Evolutionary conservation across 2,113 vertebrate genomes (phyloP).

Genomic region (Amblyornis subalaris): DNA sequence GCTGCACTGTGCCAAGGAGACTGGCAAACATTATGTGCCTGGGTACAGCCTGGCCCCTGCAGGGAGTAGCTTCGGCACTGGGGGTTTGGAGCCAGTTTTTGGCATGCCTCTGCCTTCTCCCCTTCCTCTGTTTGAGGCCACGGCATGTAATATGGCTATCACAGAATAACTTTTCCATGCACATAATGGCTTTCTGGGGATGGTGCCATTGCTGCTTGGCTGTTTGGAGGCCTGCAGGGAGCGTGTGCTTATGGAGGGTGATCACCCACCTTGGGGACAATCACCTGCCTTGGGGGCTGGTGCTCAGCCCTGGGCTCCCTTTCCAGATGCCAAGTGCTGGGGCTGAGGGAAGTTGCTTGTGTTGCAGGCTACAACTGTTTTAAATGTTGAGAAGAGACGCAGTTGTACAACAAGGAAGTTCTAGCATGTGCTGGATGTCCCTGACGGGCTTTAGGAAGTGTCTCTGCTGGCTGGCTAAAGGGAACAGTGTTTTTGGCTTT

Average conservation of each 20-base stretch:
- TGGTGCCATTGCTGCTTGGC: fast-evolving
- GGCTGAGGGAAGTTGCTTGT: neutral
- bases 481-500: neutral
- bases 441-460: neutral
- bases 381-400: neutral
- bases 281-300: too few relatives aligned
- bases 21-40: neutral
- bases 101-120: neutral
- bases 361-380: neutral
- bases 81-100: neutral
- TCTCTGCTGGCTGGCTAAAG: neutral
- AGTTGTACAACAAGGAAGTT: neutral
- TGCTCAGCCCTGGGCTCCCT: neutral
- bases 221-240: neutral
- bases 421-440: neutral
- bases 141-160: fast-evolving
- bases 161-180: neutral
- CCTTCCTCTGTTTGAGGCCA: neutral
- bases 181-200: neutral
- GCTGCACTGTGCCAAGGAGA: neutral
- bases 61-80: neutral
- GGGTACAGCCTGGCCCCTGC: fast-evolving
- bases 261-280: too few relatives aligned
- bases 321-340: neutral
- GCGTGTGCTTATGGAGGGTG: fast-evolving